Base-by-base conservation (phyloP, 2,888 invertebrate species). In the Heliconius aoede region DNA sequence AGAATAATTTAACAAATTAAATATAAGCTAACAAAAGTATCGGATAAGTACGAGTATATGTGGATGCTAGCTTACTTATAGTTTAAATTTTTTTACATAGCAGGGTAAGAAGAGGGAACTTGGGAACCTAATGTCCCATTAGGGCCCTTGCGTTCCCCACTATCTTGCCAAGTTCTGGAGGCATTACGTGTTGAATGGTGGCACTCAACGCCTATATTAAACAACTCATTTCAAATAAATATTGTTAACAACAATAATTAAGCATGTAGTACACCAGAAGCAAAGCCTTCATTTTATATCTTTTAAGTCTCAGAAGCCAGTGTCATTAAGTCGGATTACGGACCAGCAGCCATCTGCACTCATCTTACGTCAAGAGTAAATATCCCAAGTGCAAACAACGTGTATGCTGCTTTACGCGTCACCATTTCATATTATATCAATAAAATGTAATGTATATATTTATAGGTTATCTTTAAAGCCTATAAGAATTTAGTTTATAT, bases 331-430 rank as follows among this genome's bases (percentile, higher is more conserved):
- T 40, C 58, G 71, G 73, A 78, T 78, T 74, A 77, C 65, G 64
- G 46, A 74, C 60, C 73, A 58, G 68, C 58, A 46, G 60, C 51
- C 61, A 74, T 74, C 65, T 76, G 73, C 73, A 73, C 40, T 71
- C 60, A 13, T 58, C 51, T 77, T 71, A 74, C 71, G 74, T 72
- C 60, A 77, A 65, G 67, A 65, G 71, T 69, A 40, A 64, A 71
- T 72, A 74, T 74, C 60, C 71, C 24, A 26, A 74, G 77, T 46
- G 60, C 65, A 74, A 77, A 77, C 77, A 77, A 51, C 18, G 32
- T 21, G 15, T 32, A 64, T 18, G 64, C 40, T 67, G 60, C 72
- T 72, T 60, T 60, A 72, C 60, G 30, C 72, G 36, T 30, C 21
- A n/a, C 5, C 67, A 24, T 75, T 51, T 26, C 55, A 65, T 65